phyloP scores from a whole-genome alignment of 1,140 invertebrate genomes.

The Glossosoma conforme region DNA sequence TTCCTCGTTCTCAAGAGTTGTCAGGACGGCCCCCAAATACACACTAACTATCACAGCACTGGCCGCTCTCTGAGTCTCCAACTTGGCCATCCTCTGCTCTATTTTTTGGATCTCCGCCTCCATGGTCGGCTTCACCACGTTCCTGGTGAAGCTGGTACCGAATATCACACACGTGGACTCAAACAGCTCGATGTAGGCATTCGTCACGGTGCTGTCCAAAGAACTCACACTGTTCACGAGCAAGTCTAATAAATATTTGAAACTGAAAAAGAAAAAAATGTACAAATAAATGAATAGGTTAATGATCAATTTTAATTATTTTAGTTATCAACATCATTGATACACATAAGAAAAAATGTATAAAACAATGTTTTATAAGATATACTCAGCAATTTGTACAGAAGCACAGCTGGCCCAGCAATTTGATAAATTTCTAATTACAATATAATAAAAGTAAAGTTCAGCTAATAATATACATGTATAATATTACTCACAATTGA shows the following conservation, averaged over 20 bases:
- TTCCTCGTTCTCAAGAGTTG: slow-evolving; percentile 32
- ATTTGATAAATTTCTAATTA: too few relatives aligned
- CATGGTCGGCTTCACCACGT: slow-evolving; percentile 40
- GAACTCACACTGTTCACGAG: slow-evolving; percentile 9
- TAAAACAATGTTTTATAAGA: too few relatives aligned
- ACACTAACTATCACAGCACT: slow-evolving; percentile 42
- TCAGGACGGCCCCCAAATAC: slow-evolving; percentile 41
- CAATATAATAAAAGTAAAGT: background rate
- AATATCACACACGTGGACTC: slow-evolving; percentile 31
- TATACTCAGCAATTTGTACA: too few relatives aligned
- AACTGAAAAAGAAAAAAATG: slow-evolving; percentile 14
- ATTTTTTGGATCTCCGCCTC: slow-evolving; percentile 38
- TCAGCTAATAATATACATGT: background rate
- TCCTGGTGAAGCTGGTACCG: slow-evolving; percentile 36
- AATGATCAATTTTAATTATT: background rate
- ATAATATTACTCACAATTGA: slow-evolving; percentile 20
- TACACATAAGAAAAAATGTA: too few relatives aligned
- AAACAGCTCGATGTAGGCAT: slow-evolving; percentile 16
- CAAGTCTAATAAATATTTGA: slow-evolving; percentile 19
- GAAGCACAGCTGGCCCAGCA: too few relatives aligned
- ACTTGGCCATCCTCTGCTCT: slow-evolving; percentile 44
- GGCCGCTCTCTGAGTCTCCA: slow-evolving; percentile 39
- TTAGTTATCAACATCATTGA: too few relatives aligned
- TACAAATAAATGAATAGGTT: background rate
- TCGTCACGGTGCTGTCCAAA: slow-evolving; percentile 7